Conservation (phyloP, 2,113 vertebrate species). For the Thalassarche chlororhynchos region DNA sequence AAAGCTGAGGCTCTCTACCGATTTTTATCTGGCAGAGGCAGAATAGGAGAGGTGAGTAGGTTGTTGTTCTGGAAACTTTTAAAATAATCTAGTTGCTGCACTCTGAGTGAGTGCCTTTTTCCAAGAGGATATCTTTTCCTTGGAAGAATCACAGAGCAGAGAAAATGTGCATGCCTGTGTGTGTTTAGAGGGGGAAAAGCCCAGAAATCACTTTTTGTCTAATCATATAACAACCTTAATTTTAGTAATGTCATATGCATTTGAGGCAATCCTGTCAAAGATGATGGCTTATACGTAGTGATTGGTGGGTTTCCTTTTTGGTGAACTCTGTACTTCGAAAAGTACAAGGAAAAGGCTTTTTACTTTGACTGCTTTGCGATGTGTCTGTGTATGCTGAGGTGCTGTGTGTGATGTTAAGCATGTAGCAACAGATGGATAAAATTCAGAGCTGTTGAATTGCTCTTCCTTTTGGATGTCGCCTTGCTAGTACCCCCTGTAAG, state of each 20-base stretch:
- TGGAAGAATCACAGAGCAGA: neutral
- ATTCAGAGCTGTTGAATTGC: neutral
- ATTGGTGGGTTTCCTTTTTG: neutral
- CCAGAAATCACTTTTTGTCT: neutral
- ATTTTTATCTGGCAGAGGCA: neutral
- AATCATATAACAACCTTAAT: neutral
- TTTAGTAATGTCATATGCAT: neutral
- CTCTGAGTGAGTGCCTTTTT: neutral
- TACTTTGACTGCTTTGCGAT: neutral
- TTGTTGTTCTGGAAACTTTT: neutral
- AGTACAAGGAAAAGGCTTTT: neutral
- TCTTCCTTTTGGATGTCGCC: neutral
- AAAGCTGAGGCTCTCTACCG: neutral
- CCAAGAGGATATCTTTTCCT: neutral
- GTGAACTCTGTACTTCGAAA: neutral
- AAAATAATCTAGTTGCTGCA: neutral
- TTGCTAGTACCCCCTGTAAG: neutral
- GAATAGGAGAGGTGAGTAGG: neutral
- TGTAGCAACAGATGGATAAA: neutral
- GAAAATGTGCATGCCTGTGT: neutral
- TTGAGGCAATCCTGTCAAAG: neutral
- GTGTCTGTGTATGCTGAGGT: neutral
- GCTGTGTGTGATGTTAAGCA: neutral
- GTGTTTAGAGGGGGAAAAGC: neutral
- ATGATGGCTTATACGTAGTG: neutral